A percentile compares a stretch with the other conserved stretches of the same genome.
Conservation (phyloP, 2,113 vertebrate genomes). For the Corydoras maculifer region DNA sequence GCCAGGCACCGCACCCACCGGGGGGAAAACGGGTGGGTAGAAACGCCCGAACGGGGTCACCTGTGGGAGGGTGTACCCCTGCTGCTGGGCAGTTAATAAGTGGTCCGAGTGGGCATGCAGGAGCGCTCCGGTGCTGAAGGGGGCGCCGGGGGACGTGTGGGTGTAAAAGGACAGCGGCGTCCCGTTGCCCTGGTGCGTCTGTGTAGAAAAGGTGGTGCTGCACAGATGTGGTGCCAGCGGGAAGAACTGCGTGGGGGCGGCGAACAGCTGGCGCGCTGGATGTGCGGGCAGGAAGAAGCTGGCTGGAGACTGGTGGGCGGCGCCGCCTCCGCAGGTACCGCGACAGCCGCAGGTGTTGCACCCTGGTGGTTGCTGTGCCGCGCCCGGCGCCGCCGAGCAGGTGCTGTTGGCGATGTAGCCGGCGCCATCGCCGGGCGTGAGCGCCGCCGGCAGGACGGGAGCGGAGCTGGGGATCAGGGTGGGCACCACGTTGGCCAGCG, state of each 20-base stretch:
- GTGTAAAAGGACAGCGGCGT: constrained; percentile 74
- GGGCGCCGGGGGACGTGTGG: constrained; percentile 58
- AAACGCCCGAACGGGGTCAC: constrained; percentile 72
- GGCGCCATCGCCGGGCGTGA: constrained; percentile 71
- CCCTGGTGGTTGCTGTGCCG: constrained; percentile 64
- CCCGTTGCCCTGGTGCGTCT: constrained; percentile 78
- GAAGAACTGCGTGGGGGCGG: constrained; percentile 68
- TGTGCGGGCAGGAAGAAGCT: constrained; percentile 74
- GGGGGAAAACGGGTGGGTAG: constrained; percentile 67
- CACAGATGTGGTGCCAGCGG: constrained; percentile 71
- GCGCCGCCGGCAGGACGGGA: constrained; percentile 63
- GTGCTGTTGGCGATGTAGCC: constrained; percentile 59
- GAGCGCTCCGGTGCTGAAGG: constrained; percentile 68
- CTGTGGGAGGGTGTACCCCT: constrained; percentile 77
- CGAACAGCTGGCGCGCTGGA: constrained; percentile 75
- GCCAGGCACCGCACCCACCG: constrained; percentile 68
- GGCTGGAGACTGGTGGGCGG: constrained; percentile 50
- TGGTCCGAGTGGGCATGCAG: constrained; percentile 69
- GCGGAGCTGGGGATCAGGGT: constrained; percentile 72
- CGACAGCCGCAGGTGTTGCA: constrained; percentile 78
- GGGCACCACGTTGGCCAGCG: constrained; percentile 64
- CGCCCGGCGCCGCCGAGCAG: constrained; percentile 2
- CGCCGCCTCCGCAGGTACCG: constrained; percentile 74
- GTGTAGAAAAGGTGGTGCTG: constrained; percentile 77
- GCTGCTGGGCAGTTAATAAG: constrained; percentile 74